Evolutionary conservation across 53 echinoderm and acorn worm genomes (phyloP).

Genomic region (Apostichopus leukothele): DNA sequence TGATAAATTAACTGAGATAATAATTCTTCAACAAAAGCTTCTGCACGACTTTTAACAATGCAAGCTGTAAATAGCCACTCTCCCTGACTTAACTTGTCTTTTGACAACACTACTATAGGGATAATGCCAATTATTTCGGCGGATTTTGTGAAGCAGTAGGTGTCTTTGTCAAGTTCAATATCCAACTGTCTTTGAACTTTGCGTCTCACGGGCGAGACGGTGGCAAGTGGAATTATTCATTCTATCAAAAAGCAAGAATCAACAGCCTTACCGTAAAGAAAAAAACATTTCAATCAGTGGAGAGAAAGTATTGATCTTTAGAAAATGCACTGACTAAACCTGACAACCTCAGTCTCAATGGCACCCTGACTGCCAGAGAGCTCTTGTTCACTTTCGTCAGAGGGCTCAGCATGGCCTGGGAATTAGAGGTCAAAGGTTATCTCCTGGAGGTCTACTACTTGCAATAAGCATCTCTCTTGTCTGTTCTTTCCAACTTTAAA

Average conservation of each 20-base stretch:
- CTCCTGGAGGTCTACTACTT: background rate
- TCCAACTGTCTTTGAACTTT: background rate
- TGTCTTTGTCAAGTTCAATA: background rate
- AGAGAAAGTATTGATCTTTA: background rate
- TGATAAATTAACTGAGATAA: too few species aligned
- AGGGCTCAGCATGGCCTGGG: slow-evolving; percentile 35
- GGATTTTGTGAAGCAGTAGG: background rate
- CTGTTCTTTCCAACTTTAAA: too few species aligned
- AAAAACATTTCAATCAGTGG: background rate
- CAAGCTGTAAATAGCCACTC: too few species aligned
- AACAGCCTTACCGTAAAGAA: background rate
- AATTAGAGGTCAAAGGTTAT: slow-evolving; percentile 31
- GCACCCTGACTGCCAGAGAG: slow-evolving; percentile 1
- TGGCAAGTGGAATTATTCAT: slow-evolving; percentile 31
- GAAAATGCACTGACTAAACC: background rate
- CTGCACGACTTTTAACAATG: too few species aligned
- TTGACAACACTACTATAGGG: background rate
- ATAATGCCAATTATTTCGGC: background rate
- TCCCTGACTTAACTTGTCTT: background rate
- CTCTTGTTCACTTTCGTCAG: slow-evolving; percentile 6
- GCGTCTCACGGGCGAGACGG: background rate
- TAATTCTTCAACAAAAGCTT: too few species aligned
- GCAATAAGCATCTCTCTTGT: background rate
- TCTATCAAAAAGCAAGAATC: slow-evolving; percentile 16
- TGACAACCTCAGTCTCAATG: slow-evolving; percentile 13